Evolutionary conservation across 2,797 vertebrate genomes (phyloP).

Genomic region (Poliocrania exsul): DNA sequence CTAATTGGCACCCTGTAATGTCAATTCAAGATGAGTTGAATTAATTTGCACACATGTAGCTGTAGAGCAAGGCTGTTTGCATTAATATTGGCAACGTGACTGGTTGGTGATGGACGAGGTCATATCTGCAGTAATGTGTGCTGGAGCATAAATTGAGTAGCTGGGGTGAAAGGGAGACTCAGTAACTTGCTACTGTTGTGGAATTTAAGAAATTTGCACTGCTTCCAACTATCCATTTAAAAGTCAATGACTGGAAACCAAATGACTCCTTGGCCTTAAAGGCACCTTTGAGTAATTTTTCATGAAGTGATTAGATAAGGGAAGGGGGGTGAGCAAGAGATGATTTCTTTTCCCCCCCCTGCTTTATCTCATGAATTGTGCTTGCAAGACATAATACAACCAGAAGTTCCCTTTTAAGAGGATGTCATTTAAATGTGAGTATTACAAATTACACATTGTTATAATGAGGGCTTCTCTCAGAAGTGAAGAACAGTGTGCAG

Average conservation of each 20-base stretch:
- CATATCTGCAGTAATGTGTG: conserved; percentile 47
- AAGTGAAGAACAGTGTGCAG: neutral
- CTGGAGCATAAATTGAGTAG: conserved; percentile 38
- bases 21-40: neutral
- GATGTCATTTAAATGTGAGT: neutral
- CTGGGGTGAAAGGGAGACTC: conserved; percentile 11
- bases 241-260: conserved; percentile 29
- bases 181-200: neutral
- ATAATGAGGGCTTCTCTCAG: neutral
- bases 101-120: conserved; percentile 26
- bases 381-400: neutral
- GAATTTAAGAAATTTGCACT: conserved; percentile 33
- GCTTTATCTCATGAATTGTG: neutral
- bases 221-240: conserved; percentile 6
- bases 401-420: neutral
- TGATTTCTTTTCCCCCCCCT: neutral
- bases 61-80: neutral
- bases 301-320: neutral
- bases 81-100: neutral
- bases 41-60: conserved; percentile 2
- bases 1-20: neutral
- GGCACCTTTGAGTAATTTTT: conserved; percentile 36
- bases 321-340: neutral
- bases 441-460: neutral
- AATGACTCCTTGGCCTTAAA: conserved; percentile 29